Percentiles rank a stretch among this genome's conserved stretches.
phyloP scores from a whole-genome alignment of 2,113 vertebrate species.

The Microcebus ravelobensis region DNA sequence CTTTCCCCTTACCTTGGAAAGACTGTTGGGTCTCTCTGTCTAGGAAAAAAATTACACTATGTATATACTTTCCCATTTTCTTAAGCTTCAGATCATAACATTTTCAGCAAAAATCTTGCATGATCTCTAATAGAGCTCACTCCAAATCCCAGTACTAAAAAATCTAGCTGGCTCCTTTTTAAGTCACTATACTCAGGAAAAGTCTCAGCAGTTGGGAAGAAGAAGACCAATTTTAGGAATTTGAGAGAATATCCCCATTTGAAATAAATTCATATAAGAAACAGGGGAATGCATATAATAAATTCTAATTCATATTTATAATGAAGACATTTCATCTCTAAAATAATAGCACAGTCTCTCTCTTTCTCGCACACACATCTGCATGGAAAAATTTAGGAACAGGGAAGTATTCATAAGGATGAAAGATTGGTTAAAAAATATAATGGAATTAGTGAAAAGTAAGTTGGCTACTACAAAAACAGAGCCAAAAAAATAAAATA shows the following conservation, averaged over 20 bases:
- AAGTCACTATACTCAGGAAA: neutral
- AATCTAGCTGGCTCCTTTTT: neutral
- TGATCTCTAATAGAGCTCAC: neutral
- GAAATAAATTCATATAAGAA: slow-evolving; percentile 32
- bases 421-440: slow-evolving; percentile 19
- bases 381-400: neutral
- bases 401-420: slow-evolving; percentile 2
- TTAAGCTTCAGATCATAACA: neutral
- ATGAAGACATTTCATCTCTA: neutral
- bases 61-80: neutral
- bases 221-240: neutral
- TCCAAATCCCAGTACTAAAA: neutral
- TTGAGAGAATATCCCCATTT: neutral
- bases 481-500: neutral
- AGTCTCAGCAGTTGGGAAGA: slow-evolving; percentile 1
- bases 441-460: neutral
- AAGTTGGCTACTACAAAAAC: neutral
- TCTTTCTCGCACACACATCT: neutral
- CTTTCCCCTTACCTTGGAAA: neutral
- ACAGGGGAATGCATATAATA: neutral
- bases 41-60: neutral
- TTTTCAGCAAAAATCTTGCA: neutral
- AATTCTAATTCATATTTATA: neutral
- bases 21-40: neutral
- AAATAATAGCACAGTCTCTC: neutral